Evolutionary conservation across 1,140 invertebrate genomes (phyloP).

Genomic region (Pemphigus obesinymphae): DNA sequence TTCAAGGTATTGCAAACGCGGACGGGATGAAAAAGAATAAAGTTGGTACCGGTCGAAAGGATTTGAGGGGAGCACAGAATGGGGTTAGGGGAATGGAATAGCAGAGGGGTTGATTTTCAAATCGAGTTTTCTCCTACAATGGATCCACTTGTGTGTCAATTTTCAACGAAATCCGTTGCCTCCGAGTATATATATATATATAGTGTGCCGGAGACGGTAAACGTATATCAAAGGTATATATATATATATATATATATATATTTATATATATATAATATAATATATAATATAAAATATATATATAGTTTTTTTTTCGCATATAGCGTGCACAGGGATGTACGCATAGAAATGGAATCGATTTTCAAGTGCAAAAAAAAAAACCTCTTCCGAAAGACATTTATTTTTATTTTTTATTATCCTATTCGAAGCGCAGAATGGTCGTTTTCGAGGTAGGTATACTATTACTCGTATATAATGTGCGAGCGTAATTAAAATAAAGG

Average conservation of each 20-base stretch:
- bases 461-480: too few species aligned
- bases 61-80: too few species aligned
- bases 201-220: neutral
- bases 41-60: too few species aligned
- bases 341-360: constrained; percentile 20
- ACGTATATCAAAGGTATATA: constrained; percentile 23
- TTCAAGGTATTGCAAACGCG: constrained; percentile 2
- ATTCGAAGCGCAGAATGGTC: neutral
- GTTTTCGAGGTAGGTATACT: neutral
- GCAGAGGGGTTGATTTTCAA: neutral
- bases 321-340: neutral
- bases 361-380: constrained; percentile 1
- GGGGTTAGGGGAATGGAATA: too few species aligned
- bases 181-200: too few species aligned
- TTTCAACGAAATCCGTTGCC: constrained; percentile 29
- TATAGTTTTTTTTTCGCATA: neutral
- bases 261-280: neutral
- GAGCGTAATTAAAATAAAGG: too few species aligned
- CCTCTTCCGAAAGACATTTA: constrained; percentile 19
- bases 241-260: neutral
- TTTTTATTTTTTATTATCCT: too few species aligned
- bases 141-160: constrained; percentile 35
- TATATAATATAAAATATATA: too few species aligned
- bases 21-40: constrained; percentile 7
- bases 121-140: constrained; percentile 35